A percentile compares a stretch with the other conserved stretches of the same genome.
These are phyloP conservation scores for Hydrolagus colliei DNA, from an alignment of 2,797 vertebrate species.

Conservation along the genomic window DNA sequence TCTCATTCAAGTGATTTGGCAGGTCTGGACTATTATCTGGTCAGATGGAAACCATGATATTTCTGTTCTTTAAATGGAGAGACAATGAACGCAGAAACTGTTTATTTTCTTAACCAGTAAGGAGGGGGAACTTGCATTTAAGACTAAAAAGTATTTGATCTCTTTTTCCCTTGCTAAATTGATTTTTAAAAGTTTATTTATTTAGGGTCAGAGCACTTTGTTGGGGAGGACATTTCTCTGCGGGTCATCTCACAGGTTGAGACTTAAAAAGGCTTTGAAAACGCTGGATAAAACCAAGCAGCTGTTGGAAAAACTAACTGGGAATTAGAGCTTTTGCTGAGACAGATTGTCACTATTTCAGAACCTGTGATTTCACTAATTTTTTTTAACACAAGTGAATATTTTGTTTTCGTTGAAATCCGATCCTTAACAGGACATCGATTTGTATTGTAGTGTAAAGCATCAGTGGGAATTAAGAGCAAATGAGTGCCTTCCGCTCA, in stretches of 20 bases:
- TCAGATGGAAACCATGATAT: background rate
- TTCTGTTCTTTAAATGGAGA: background rate
- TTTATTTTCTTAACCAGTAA: background rate
- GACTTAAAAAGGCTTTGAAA: background rate
- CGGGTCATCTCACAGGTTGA: background rate
- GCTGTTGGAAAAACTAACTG: background rate
- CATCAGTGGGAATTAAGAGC: background rate
- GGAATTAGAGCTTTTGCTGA: background rate
- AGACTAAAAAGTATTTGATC: background rate
- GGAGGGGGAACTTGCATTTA: background rate
- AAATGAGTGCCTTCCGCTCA: background rate
- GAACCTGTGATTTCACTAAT: too few species aligned
- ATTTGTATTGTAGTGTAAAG: background rate
- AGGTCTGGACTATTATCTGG: background rate
- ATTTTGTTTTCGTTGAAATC: too few species aligned
- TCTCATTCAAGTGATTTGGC: slow-evolving; percentile 1
- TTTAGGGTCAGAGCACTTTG: background rate
- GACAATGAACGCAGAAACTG: background rate
- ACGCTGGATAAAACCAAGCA: background rate
- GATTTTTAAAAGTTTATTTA: background rate
- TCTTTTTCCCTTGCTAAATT: background rate
- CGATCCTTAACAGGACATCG: too few species aligned
- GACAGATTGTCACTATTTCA: too few species aligned
- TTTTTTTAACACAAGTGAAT: too few species aligned
- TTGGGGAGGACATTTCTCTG: background rate